These are phyloP conservation scores for Chionodraco myersi DNA, from an alignment of 2,113 vertebrate species.

Conservation along the genomic window DNA sequence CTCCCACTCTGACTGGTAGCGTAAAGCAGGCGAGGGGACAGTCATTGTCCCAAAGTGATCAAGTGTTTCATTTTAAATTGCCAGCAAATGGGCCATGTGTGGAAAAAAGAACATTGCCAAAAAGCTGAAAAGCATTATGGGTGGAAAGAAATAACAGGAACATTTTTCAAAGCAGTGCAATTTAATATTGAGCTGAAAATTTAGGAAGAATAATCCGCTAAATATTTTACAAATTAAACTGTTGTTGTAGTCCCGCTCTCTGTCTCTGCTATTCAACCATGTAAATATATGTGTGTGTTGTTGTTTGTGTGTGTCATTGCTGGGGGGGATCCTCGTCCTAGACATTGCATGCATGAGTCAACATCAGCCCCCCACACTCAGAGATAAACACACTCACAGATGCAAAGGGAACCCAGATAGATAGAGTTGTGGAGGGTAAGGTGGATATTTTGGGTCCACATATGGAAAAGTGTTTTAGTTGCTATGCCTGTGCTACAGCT, in stretches of 20 bases:
- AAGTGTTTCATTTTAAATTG: slow-evolving; percentile 32
- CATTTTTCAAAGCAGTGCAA: background rate
- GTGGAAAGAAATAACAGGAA: background rate
- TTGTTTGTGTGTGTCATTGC: slow-evolving; percentile 39
- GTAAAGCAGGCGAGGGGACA: background rate
- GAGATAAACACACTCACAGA: slow-evolving; percentile 43
- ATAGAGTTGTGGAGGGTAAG: background rate
- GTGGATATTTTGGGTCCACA: slow-evolving; percentile 6
- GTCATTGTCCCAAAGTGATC: slow-evolving; percentile 23
- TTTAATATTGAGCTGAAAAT: background rate
- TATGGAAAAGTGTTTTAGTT: slow-evolving; percentile 30
- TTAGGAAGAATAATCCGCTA: background rate
- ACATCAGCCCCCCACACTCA: slow-evolving; percentile 39
- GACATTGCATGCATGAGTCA: slow-evolving; percentile 67
- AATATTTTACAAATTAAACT: background rate
- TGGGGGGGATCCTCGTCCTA: slow-evolving; percentile 66
- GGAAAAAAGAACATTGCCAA: slow-evolving; percentile 5
- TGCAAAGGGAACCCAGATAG: slow-evolving; percentile 26
- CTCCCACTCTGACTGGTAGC: slow-evolving; percentile 29
- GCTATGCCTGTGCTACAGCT: background rate
- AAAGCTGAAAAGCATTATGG: background rate
- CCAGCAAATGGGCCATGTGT: slow-evolving; percentile 27
- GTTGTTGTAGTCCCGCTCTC: background rate
- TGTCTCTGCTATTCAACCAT: slow-evolving; percentile 30
- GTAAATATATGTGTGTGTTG: slow-evolving; percentile 25